Evolutionary conservation across 2,113 vertebrate genomes (phyloP).

Genomic region (Vicugna pacos): DNA sequence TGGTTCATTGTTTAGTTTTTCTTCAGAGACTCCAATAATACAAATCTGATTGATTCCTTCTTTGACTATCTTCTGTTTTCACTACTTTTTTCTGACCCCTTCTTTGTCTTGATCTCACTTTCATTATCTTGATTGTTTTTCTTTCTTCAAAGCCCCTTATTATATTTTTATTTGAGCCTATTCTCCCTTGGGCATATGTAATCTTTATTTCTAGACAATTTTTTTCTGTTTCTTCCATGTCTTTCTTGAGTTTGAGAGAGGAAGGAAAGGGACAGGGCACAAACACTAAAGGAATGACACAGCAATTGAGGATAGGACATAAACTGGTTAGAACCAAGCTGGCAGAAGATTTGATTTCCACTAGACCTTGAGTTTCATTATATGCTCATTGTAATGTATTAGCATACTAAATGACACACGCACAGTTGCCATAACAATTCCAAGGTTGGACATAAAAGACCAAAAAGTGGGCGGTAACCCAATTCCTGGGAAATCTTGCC

Average conservation of each 20-base stretch:
- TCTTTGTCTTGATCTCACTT: neutral
- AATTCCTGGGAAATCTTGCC: too few species aligned
- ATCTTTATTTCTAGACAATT: neutral
- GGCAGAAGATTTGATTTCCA: too few species aligned
- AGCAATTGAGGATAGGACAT: too few species aligned
- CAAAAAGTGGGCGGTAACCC: too few species aligned
- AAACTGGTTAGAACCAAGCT: too few species aligned
- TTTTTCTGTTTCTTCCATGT: conserved; percentile 1
- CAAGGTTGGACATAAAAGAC: too few species aligned
- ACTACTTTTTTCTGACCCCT: neutral
- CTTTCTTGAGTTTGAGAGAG: neutral
- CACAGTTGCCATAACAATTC: too few species aligned
- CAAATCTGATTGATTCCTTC: neutral
- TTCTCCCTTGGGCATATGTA: neutral
- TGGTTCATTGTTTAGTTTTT: neutral
- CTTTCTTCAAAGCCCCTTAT: neutral
- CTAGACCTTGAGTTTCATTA: too few species aligned
- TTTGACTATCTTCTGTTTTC: neutral
- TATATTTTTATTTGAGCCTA: neutral
- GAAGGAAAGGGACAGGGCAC: too few species aligned
- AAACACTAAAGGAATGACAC: too few species aligned
- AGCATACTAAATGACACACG: too few species aligned
- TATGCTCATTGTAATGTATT: too few species aligned
- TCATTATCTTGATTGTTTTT: neutral
- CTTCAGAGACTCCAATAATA: neutral